A percentile compares a stretch with the other conserved stretches of the same genome.
These are phyloP conservation scores for Perdita meconis DNA, from an alignment of 2,888 invertebrate genomes.

Conservation along the genomic window DNA sequence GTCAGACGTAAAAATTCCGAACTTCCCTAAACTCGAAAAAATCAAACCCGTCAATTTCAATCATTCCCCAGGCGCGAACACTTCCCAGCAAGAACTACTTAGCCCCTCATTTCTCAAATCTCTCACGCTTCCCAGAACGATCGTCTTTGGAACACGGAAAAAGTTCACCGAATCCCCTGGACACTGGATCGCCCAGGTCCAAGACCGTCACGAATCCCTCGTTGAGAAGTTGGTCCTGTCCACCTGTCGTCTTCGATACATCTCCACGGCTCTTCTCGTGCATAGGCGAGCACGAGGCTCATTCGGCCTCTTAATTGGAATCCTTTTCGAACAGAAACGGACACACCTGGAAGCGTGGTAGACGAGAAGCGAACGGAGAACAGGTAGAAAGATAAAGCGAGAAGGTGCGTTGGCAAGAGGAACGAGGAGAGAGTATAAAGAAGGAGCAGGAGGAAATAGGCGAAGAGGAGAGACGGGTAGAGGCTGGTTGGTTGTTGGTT, in stretches of 20 bases:
- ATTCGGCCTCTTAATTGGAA: constrained; percentile 69
- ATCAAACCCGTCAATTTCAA: too few relatives aligned
- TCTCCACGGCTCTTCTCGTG: constrained; percentile 42
- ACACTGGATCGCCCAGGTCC: neutral
- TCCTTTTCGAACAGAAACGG: constrained; percentile 60
- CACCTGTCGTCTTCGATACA: constrained; percentile 64
- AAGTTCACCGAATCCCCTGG: neutral
- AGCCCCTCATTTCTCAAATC: neutral
- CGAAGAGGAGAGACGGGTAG: constrained; percentile 15
- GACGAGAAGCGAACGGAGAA: constrained; percentile 3
- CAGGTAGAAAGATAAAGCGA: constrained; percentile 1
- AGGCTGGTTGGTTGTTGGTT: constrained; percentile 63
- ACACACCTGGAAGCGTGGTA: constrained; percentile 59
- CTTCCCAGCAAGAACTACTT: neutral
- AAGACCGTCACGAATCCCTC: constrained; percentile 13
- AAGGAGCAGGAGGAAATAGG: constrained; percentile 17
- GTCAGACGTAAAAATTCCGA: too few relatives aligned
- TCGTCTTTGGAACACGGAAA: constrained; percentile 10
- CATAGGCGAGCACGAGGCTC: constrained; percentile 65
- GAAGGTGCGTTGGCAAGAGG: neutral
- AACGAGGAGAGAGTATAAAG: constrained; percentile 12
- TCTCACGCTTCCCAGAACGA: neutral
- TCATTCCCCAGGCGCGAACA: too few relatives aligned
- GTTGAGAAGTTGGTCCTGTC: constrained; percentile 34
- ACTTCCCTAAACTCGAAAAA: too few relatives aligned